Percentiles rank a stretch among this genome's conserved stretches.
phyloP scores from a whole-genome alignment of 2,888 invertebrate genomes.

The Exocentrus adspersus region DNA sequence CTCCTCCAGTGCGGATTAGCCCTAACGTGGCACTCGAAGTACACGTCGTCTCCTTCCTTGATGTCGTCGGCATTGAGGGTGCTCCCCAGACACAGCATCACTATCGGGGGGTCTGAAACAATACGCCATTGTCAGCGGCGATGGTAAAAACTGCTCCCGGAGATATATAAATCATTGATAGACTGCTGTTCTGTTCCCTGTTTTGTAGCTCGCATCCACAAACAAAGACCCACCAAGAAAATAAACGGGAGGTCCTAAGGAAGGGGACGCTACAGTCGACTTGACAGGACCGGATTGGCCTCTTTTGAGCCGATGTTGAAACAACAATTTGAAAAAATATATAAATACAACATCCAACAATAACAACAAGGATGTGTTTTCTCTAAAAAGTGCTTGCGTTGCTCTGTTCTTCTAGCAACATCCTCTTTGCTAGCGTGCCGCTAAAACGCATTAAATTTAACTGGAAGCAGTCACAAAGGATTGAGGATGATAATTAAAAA shows the following conservation, averaged over 20 bases:
- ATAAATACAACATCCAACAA: too few species aligned
- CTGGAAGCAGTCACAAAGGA: constrained; percentile 14
- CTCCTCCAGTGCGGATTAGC: constrained; percentile 88
- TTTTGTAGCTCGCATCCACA: constrained; percentile 30
- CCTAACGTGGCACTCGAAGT: constrained; percentile 92
- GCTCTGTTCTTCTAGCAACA: too few species aligned
- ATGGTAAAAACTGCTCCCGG: constrained; percentile 49
- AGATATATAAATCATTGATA: constrained; percentile 58
- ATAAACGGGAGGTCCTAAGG: constrained; percentile 43
- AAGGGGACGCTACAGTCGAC: constrained; percentile 14
- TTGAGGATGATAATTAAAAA: constrained; percentile 20
- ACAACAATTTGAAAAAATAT: too few species aligned
- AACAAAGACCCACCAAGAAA: constrained; percentile 45
- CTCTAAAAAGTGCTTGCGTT: too few species aligned
- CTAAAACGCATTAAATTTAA: constrained; percentile 18
- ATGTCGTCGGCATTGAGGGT: constrained; percentile 88
- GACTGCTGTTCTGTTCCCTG: constrained; percentile 35
- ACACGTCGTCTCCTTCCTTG: constrained; percentile 92
- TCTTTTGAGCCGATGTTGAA: too few species aligned
- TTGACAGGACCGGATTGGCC: background rate
- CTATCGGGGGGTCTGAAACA: constrained; percentile 84
- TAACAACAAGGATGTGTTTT: too few species aligned
- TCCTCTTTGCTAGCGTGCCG: constrained; percentile 1
- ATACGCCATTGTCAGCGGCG: constrained; percentile 38
- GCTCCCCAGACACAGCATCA: constrained; percentile 82